These are phyloP conservation scores for Ostrea edulis DNA, from an alignment of 1,140 invertebrate species.

Conservation along the genomic window DNA sequence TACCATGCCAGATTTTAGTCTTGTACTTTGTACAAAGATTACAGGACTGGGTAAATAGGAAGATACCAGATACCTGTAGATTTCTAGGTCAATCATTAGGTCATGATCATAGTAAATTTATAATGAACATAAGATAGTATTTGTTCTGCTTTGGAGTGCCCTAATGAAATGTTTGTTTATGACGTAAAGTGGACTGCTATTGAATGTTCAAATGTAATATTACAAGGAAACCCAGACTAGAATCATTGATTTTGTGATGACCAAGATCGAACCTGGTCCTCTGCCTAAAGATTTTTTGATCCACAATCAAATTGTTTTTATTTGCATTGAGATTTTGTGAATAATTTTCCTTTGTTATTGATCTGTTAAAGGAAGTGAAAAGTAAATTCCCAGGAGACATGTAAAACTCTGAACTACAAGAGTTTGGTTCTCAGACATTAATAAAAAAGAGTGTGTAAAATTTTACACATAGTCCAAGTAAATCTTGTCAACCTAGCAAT, in stretches of 20 bases:
- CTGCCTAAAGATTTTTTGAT: not conserved
- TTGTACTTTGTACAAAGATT: too few relatives aligned
- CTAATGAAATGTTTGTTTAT: too few relatives aligned
- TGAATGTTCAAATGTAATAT: not conserved
- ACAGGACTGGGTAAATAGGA: too few relatives aligned
- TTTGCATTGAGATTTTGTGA: not conserved
- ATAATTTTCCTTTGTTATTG: not conserved
- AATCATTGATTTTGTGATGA: not conserved
- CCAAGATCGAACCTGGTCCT: not conserved
- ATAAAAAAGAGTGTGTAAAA: not conserved
- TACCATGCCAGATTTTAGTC: too few relatives aligned
- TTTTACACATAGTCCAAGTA: not conserved
- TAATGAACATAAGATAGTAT: too few relatives aligned
- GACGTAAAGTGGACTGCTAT: too few relatives aligned
- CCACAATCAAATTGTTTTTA: not conserved
- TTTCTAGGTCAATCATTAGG: too few relatives aligned
- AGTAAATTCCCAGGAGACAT: not conserved
- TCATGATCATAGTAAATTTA: too few relatives aligned
- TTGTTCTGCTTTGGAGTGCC: too few relatives aligned
- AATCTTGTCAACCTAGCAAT: not conserved
- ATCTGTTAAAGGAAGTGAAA: slow-evolving; percentile 9
- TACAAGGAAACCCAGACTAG: not conserved
- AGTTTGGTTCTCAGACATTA: not conserved
- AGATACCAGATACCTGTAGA: too few relatives aligned
- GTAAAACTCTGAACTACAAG: not conserved